These are phyloP conservation scores for Drosophila teissieri DNA, from an alignment of 1,140 invertebrate species.

Conservation along the genomic window DNA sequence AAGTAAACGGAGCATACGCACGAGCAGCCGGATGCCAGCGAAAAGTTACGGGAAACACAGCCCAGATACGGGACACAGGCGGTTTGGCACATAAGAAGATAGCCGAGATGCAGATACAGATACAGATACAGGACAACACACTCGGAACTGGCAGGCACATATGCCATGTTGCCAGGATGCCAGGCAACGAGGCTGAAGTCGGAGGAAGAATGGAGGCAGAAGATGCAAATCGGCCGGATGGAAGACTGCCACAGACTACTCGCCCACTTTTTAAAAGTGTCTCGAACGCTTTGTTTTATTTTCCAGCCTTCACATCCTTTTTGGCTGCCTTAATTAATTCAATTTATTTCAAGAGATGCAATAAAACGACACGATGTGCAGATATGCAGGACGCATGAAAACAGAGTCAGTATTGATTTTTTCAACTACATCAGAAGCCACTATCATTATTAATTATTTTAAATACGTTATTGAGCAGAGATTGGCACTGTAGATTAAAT, in stretches of 20 bases:
- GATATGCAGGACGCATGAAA: neutral
- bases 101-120: constrained; percentile 11
- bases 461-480: constrained; percentile 1
- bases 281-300: constrained; percentile 25
- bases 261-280: constrained; percentile 36
- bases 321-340: constrained; percentile 46
- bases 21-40: constrained; percentile 51
- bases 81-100: constrained; percentile 74
- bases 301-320: constrained; percentile 12
- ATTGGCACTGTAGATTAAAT: constrained; percentile 1
- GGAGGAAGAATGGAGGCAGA: constrained; percentile 6
- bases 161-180: constrained; percentile 27
- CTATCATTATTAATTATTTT: constrained; percentile 3
- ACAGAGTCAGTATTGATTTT: constrained; percentile 17
- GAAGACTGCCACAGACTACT: constrained; percentile 36
- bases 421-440: neutral
- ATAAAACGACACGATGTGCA: constrained; percentile 32
- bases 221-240: constrained; percentile 44
- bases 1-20: constrained; percentile 47
- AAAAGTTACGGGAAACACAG: constrained; percentile 77
- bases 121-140: neutral
- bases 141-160: constrained; percentile 28
- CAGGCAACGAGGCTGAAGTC: neutral
- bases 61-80: constrained; percentile 71
- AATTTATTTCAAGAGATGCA: constrained; percentile 58